Evolutionary conservation across 2,113 vertebrate genomes (phyloP).

Genomic region (Noctilio leporinus): DNA sequence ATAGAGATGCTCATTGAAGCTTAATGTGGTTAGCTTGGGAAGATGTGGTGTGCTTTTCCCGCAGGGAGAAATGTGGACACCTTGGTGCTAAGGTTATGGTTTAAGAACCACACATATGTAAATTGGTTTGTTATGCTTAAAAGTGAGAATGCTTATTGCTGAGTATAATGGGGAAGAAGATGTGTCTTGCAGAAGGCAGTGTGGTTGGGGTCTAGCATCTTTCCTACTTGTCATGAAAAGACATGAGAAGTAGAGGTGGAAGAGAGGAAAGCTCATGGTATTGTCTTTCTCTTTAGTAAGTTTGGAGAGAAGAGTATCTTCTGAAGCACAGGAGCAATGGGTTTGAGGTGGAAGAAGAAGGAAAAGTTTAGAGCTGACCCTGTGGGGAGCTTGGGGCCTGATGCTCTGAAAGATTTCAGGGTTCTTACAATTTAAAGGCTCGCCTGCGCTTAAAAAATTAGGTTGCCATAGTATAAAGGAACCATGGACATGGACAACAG

Average conservation of each 20-base stretch:
- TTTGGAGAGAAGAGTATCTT: background rate
- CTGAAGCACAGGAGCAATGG: background rate
- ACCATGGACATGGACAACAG: too few relatives aligned
- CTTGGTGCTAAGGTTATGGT: background rate
- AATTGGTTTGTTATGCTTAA: background rate
- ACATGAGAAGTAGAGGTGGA: background rate
- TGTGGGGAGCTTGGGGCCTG: background rate
- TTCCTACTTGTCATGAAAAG: background rate
- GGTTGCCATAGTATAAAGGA: too few relatives aligned
- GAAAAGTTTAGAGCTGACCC: background rate
- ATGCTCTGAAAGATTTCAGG: background rate
- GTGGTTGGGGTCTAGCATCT: background rate
- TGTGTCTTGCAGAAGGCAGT: background rate
- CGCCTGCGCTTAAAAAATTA: conserved; percentile 3
- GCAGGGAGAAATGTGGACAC: background rate
- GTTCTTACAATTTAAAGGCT: background rate
- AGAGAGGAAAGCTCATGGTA: background rate
- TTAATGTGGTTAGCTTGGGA: background rate
- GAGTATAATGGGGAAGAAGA: background rate
- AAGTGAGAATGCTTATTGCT: background rate
- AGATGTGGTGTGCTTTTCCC: background rate
- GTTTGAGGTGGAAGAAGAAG: background rate
- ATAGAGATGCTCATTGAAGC: background rate
- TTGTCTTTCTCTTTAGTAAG: background rate
- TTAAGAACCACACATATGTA: background rate